Evolutionary conservation across 1,140 invertebrate species (phyloP).

Genomic region (Hylaeus anthracinus): DNA sequence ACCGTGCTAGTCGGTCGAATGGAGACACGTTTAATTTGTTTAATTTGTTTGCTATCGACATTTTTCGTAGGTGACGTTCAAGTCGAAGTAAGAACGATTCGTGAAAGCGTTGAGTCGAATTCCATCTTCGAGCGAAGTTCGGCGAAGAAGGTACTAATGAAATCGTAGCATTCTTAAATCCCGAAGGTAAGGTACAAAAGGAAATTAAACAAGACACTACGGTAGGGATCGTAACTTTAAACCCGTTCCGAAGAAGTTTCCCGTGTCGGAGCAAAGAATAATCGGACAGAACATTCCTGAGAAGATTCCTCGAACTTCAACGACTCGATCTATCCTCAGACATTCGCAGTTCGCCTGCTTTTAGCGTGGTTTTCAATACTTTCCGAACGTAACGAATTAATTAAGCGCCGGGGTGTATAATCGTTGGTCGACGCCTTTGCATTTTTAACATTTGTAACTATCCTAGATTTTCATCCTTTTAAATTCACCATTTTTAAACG

Average conservation of each 20-base stretch:
- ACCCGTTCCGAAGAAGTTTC: slow-evolving; percentile 8
- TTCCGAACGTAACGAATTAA: slow-evolving; percentile 55
- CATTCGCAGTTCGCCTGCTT: not conserved
- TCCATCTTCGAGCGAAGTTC: not conserved
- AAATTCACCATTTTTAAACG: too few relatives aligned
- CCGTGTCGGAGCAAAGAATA: slow-evolving; percentile 12
- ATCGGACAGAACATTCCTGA: slow-evolving; percentile 12
- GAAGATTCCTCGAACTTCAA: slow-evolving; percentile 18
- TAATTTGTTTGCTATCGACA: too few relatives aligned
- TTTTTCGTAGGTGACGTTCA: not conserved
- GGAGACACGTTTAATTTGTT: too few relatives aligned
- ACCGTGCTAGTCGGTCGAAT: too few relatives aligned
- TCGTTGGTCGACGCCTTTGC: not conserved
- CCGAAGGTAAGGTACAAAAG: not conserved
- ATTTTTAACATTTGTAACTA: too few relatives aligned
- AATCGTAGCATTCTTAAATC: not conserved
- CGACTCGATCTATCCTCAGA: not conserved
- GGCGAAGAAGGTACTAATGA: not conserved
- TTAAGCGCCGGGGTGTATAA: slow-evolving; percentile 45
- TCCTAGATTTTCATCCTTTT: too few relatives aligned
- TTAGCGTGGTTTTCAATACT: not conserved
- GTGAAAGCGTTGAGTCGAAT: too few relatives aligned
- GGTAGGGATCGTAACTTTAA: slow-evolving; percentile 6
- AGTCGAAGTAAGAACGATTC: too few relatives aligned
- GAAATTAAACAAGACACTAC: not conserved